These are phyloP conservation scores for Apis dorsata DNA, from an alignment of 1,140 invertebrate genomes.

Conservation along the genomic window DNA sequence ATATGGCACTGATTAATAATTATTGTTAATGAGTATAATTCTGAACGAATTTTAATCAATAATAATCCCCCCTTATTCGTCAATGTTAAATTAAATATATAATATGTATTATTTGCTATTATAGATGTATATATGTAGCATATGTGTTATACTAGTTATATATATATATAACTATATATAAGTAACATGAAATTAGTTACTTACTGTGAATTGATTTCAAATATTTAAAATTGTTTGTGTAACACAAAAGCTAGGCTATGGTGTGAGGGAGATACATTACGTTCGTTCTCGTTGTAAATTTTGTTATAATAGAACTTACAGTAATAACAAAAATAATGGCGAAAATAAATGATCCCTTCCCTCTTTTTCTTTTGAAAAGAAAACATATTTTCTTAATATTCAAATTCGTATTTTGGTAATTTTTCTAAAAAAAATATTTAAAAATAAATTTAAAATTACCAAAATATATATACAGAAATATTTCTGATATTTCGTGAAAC, in stretches of 20 bases:
- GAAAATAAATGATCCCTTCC: constrained; percentile 46
- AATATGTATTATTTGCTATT: neutral
- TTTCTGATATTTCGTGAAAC: neutral
- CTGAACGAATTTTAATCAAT: neutral
- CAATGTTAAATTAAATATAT: constrained; percentile 14
- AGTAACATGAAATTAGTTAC: constrained; percentile 78
- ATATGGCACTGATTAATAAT: neutral
- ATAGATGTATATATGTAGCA: neutral
- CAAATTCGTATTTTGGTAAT: neutral
- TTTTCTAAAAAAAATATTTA: neutral
- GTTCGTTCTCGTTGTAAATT: constrained; percentile 67
- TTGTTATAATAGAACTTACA: constrained; percentile 66
- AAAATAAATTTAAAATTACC: neutral
- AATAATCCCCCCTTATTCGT: neutral
- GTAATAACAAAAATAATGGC: constrained; percentile 56
- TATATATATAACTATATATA: constrained; percentile 63
- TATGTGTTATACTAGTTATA: constrained; percentile 31
- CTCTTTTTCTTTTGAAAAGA: constrained; percentile 25
- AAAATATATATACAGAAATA: neutral
- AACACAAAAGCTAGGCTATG: constrained; percentile 76
- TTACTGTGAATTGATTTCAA: constrained; percentile 77
- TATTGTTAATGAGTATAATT: neutral
- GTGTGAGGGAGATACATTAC: constrained; percentile 68
- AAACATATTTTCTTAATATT: neutral
- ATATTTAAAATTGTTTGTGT: constrained; percentile 76